Evolutionary conservation across 2,797 vertebrate genomes (phyloP), one percentile per base, ranked within the genome.

Genomic region (Myripristis murdjan): DNA sequence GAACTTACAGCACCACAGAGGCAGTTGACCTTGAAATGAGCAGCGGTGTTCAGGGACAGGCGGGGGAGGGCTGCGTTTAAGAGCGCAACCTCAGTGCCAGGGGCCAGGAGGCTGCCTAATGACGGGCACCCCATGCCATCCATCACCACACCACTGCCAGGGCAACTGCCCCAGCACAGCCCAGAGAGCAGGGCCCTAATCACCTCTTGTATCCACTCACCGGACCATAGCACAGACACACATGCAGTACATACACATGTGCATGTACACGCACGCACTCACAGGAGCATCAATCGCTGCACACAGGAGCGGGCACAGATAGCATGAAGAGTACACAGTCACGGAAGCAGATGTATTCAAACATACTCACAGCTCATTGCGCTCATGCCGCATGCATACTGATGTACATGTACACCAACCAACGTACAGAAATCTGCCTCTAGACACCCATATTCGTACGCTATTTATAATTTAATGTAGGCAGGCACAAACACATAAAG

Each of bases 21-120:
- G 90, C 91, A 92, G 91, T 90, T 95, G 93, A 93, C 94, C 94
- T 95, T 95, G 94, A 94, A 95, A 94, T 94, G 90, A 94, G 91
- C 91, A 84, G 86, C 56, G 72, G 88, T 81, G 92, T 93, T 94
- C 84, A 90, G 93, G 93, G 91, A 92, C 89, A 82, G 77, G 80
- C 24, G 37, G 80, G 77, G 89, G 86, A 89, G 88, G 89, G 92
- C 86, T 82, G 90, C 92, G 89, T 94, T 94, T 94, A 94, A 94
- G 89, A 93, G 91, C 88, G 89, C 89, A 86, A 89, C 91, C 87
- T 87, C 73, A 52, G 88, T 92, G 94, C 93, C 93, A 92, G 90
- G 91, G 94, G 94, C 93, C 93, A 92, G 91, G 86, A 92, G 93
- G 92, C 91, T 91, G 92, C 93, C 90, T 94, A 94, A 94, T 95